Percentiles rank a stretch among this genome's conserved stretches.
phyloP scores from a whole-genome alignment of 2,797 vertebrate genomes.

The Fundulus diaphanus region DNA sequence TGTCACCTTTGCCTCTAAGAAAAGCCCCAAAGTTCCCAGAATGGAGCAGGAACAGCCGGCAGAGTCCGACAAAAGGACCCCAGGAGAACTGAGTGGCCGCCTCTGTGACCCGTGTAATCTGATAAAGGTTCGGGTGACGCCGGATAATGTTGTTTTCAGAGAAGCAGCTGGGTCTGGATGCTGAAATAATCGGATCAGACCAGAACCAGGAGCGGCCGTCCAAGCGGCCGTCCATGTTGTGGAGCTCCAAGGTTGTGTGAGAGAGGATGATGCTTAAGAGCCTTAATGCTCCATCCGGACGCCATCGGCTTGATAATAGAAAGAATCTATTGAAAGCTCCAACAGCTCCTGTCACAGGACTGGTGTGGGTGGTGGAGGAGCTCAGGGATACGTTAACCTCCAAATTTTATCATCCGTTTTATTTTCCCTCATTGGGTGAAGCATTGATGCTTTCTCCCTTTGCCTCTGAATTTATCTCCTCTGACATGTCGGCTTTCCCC shows the following conservation, averaged over 20 bases:
- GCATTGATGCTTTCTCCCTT: neutral
- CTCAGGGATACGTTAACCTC: too few relatives aligned
- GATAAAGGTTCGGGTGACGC: conserved; percentile 25
- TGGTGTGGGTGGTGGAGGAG: too few relatives aligned
- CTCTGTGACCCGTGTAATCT: conserved; percentile 14
- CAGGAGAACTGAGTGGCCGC: neutral
- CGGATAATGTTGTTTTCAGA: conserved; percentile 40
- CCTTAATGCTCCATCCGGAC: neutral
- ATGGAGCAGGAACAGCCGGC: neutral
- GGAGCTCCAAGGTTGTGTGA: neutral
- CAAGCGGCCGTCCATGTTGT: conserved; percentile 4
- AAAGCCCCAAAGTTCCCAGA: neutral
- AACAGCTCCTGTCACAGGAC: too few relatives aligned
- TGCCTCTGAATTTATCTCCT: neutral
- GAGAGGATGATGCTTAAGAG: neutral
- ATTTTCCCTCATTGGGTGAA: too few relatives aligned
- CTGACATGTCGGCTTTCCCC: too few relatives aligned
- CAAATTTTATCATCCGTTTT: too few relatives aligned
- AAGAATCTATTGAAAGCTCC: neutral
- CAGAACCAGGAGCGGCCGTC: conserved; percentile 10
- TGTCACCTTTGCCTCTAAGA: neutral
- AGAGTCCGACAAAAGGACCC: neutral
- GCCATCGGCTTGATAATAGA: neutral
- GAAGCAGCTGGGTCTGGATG: conserved; percentile 25
- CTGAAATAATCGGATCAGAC: conserved; percentile 55